Evolutionary conservation across 30 jellyfish, hydroid and myxozoan genomes (phyloP).

Genomic region (Aurelia sp.): DNA sequence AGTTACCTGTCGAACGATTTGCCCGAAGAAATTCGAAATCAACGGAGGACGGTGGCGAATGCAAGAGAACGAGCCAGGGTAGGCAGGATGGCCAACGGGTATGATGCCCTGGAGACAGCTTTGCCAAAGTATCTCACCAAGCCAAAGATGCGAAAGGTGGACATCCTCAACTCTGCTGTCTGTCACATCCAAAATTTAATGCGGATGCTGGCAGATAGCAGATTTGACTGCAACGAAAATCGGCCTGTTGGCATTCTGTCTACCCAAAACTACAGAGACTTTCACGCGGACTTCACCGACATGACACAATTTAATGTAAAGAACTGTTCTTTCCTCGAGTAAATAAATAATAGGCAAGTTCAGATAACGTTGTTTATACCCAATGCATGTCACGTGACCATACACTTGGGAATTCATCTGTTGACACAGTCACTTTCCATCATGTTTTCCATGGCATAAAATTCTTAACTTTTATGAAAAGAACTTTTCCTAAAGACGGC

Average conservation of each 20-base stretch:
- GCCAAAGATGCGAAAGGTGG: slow-evolving; percentile 64
- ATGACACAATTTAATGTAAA: too few species aligned
- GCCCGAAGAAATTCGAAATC: slow-evolving; percentile 64
- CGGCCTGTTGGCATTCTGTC: neutral
- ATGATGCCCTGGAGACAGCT: slow-evolving; percentile 54
- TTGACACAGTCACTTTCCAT: too few species aligned
- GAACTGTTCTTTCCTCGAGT: too few species aligned
- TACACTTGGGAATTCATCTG: too few species aligned
- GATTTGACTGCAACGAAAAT: neutral
- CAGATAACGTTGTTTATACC: too few species aligned
- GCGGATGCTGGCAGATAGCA: slow-evolving; percentile 31
- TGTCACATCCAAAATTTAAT: slow-evolving; percentile 58
- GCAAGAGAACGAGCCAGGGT: slow-evolving; percentile 81
- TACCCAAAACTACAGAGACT: slow-evolving; percentile 2
- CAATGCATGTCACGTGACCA: too few species aligned
- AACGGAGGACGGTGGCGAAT: slow-evolving; percentile 67
- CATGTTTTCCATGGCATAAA: too few species aligned
- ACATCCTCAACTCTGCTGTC: slow-evolving; percentile 72
- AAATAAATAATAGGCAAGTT: too few species aligned
- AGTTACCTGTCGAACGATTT: slow-evolving; percentile 60
- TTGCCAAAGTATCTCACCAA: slow-evolving; percentile 60
- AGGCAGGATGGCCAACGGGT: slow-evolving; percentile 74
- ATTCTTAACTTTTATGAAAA: too few species aligned
- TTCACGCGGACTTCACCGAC: neutral
- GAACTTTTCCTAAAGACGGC: too few species aligned